phyloP scores from a whole-genome alignment of 1,140 invertebrate genomes.

The Trichogramma pretiosum region DNA sequence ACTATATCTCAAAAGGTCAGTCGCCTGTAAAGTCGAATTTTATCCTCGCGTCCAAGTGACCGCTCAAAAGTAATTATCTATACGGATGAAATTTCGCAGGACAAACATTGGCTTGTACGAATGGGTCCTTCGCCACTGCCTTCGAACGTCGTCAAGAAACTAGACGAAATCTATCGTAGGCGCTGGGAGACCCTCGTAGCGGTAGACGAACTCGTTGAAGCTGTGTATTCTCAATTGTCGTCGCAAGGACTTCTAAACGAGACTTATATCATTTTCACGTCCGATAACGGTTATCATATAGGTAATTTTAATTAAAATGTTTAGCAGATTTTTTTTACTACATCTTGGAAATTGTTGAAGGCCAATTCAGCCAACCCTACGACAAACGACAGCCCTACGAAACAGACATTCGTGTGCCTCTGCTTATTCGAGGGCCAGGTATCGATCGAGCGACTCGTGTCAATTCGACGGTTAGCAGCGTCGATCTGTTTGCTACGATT shows the following conservation, averaged over 20 bases:
- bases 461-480: slow-evolving; percentile 56
- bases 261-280: slow-evolving; percentile 76
- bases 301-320: slow-evolving; percentile 43
- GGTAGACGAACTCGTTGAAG: slow-evolving; percentile 75
- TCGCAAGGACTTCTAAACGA: slow-evolving; percentile 51
- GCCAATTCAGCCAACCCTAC: slow-evolving; percentile 75
- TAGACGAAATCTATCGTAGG: slow-evolving; percentile 61
- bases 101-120: slow-evolving; percentile 71
- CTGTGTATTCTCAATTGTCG: slow-evolving; percentile 52
- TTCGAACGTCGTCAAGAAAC: slow-evolving; percentile 42
- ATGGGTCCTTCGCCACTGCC: slow-evolving; percentile 57
- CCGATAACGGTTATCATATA: slow-evolving; percentile 84
- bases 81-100: slow-evolving; percentile 39
- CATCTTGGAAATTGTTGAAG: too few species aligned
- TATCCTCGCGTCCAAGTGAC: too few species aligned
- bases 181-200: slow-evolving; percentile 72
- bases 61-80: not conserved
- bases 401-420: slow-evolving; percentile 73
- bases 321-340: not conserved
- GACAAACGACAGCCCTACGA: slow-evolving; percentile 87
- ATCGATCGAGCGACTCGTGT: slow-evolving; percentile 43
- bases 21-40: slow-evolving; percentile 13
- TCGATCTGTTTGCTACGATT: slow-evolving; percentile 78
- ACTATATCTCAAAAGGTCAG: slow-evolving; percentile 39
- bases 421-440: slow-evolving; percentile 69